phyloP scores from a whole-genome alignment of 2,888 invertebrate species.

The Sicus ferrugineus region DNA sequence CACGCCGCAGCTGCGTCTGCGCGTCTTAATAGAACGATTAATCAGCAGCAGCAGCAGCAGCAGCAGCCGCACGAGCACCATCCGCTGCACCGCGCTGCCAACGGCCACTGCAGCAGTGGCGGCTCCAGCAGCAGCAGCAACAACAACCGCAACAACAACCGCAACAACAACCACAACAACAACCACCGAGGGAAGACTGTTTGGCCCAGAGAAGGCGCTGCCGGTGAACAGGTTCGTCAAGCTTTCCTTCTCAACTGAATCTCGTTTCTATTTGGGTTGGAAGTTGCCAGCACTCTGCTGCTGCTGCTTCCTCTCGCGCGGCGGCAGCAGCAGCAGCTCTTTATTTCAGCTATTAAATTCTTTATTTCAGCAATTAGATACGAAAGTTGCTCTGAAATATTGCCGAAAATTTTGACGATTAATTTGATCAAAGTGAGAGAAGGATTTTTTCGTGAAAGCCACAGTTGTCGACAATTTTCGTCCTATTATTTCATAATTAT shows the following conservation, averaged over 20 bases:
- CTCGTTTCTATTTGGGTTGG: constrained; percentile 20
- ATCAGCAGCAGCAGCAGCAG: constrained; percentile 40
- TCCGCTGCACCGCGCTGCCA: not conserved
- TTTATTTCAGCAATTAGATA: too few species aligned
- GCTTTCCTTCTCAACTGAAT: constrained; percentile 43
- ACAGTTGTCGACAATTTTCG: too few species aligned
- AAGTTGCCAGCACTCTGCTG: not conserved
- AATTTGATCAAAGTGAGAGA: too few species aligned
- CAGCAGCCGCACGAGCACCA: constrained; percentile 9
- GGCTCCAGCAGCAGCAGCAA: constrained; percentile 36
- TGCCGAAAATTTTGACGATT: too few species aligned
- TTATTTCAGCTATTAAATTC: too few species aligned
- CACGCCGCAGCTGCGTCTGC: constrained; percentile 44
- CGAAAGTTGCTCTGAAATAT: too few species aligned
- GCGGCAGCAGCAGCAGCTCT: too few species aligned
- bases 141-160: too few species aligned
- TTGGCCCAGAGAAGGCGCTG: constrained; percentile 45
- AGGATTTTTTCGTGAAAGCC: too few species aligned
- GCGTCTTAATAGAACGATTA: constrained; percentile 38
- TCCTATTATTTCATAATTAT: too few species aligned
- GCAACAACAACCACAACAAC: constrained; percentile 38
- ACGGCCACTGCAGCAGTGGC: too few species aligned
- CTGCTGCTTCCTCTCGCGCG: too few species aligned
- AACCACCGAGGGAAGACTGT: constrained; percentile 42
- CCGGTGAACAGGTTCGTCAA: constrained; percentile 53